A percentile compares a stretch with the other conserved stretches of the same genome.
phyloP scores from a whole-genome alignment of 2,113 vertebrate species.

The Pangasianodon hypophthalmus region DNA sequence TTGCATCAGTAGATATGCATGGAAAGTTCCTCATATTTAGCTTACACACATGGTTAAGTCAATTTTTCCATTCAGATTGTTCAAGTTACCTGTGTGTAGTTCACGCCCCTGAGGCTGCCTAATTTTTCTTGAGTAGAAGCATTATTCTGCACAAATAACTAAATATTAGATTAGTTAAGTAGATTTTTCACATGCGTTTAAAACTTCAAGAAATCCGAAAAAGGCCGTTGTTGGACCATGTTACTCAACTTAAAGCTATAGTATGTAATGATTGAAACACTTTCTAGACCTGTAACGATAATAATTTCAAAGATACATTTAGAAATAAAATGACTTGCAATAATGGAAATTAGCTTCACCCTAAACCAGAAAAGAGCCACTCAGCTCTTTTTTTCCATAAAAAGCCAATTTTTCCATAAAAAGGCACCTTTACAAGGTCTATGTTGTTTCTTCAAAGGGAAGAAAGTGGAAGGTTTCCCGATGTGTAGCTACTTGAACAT shows the following conservation, averaged over 20 bases:
- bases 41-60: neutral
- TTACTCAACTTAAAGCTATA: neutral
- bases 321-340: neutral
- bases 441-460: neutral
- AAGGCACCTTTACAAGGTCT: neutral
- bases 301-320: neutral
- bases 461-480: neutral
- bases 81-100: neutral
- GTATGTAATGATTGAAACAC: neutral
- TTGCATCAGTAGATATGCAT: neutral
- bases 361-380: too few relatives aligned
- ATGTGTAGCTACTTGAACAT: neutral
- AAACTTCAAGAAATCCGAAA: neutral
- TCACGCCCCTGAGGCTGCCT: neutral
- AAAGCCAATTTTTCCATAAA: too few relatives aligned
- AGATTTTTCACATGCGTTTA: neutral
- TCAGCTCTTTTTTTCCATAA: too few relatives aligned
- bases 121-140: neutral
- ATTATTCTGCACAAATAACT: neutral
- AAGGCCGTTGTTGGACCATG: neutral
- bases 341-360: neutral
- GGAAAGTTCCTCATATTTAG: neutral
- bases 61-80: neutral
- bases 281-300: neutral
- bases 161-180: neutral